These are phyloP conservation scores for Dendrophyllia cribrosa DNA, from an alignment of 64 coral and sea anemone genomes.

Conservation along the genomic window DNA sequence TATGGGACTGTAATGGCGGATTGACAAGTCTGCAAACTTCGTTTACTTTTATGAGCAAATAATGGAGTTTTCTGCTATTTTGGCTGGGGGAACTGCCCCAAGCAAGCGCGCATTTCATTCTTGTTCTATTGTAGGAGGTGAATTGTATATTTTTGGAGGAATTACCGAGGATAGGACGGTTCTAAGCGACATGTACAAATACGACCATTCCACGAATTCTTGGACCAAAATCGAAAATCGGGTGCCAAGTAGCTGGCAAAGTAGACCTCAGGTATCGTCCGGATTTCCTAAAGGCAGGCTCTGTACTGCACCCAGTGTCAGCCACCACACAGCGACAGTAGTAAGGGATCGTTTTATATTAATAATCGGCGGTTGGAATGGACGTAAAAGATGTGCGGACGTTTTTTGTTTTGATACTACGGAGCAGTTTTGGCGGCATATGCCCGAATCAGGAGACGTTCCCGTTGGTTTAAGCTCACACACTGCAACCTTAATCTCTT, in stretches of 20 bases:
- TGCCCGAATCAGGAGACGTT: constrained; percentile 79
- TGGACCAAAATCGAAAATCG: constrained; percentile 68
- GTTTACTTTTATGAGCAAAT: not conserved
- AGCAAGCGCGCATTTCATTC: constrained; percentile 88
- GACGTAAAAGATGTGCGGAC: constrained; percentile 89
- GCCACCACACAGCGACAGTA: constrained; percentile 89
- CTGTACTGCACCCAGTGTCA: constrained; percentile 73
- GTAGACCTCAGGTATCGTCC: constrained; percentile 28
- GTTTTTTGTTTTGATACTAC: constrained; percentile 85
- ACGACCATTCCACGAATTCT: constrained; percentile 57
- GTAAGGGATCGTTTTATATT: constrained; percentile 84
- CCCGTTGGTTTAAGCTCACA: constrained; percentile 97
- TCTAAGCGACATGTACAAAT: constrained; percentile 71
- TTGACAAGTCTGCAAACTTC: not conserved
- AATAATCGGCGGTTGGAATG: constrained; percentile 95
- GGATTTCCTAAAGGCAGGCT: constrained; percentile 56
- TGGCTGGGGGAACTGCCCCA: constrained; percentile 15
- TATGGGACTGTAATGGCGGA: constrained; percentile 75
- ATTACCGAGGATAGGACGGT: constrained; percentile 76
- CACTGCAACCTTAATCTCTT: constrained; percentile 72
- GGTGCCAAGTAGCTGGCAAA: not conserved
- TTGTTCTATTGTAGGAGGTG: constrained; percentile 70
- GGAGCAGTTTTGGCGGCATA: constrained; percentile 63
- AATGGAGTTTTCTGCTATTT: constrained; percentile 69
- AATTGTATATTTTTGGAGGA: constrained; percentile 93